A percentile compares a stretch with the other conserved stretches of the same genome.
Conservation (phyloP, 2,888 invertebrate genomes). For the Temnothorax rugatulus region DNA sequence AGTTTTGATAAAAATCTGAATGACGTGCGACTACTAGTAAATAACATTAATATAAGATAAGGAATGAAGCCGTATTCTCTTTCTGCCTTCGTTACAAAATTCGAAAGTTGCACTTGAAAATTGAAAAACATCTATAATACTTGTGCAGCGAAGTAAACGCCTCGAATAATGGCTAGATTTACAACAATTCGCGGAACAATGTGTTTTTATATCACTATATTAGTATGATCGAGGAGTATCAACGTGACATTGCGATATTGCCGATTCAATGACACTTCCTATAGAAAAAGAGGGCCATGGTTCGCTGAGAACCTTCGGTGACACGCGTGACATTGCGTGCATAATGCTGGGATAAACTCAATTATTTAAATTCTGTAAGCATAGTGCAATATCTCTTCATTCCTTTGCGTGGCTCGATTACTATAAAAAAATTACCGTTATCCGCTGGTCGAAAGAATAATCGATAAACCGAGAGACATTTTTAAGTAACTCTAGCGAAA, state of each 20-base stretch:
- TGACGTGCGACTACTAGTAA: not conserved
- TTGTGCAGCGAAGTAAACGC: not conserved
- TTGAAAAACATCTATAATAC: conserved; percentile 2
- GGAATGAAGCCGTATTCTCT: not conserved
- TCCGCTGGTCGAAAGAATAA: not conserved
- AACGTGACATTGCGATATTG: conserved; percentile 9
- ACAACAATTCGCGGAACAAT: not conserved
- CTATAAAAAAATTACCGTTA: not conserved
- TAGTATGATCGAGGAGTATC: conserved; percentile 18
- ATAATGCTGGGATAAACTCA: not conserved
- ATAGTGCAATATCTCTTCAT: not conserved
- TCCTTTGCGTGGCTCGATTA: not conserved
- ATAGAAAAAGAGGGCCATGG: conserved; percentile 23
- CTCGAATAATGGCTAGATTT: not conserved
- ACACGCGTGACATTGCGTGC: not conserved
- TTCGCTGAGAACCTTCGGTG: not conserved
- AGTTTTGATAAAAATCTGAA: not conserved
- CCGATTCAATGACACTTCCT: conserved; percentile 20
- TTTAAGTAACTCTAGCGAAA: not conserved
- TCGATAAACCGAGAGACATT: not conserved
- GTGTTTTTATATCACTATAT: not conserved
- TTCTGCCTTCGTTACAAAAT: not conserved
- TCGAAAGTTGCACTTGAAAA: not conserved
- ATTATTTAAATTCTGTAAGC: conserved; percentile 18
- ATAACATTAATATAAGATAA: not conserved